Evolutionary conservation across 2,113 vertebrate genomes (phyloP).

Genomic region (Sorex araneus): DNA sequence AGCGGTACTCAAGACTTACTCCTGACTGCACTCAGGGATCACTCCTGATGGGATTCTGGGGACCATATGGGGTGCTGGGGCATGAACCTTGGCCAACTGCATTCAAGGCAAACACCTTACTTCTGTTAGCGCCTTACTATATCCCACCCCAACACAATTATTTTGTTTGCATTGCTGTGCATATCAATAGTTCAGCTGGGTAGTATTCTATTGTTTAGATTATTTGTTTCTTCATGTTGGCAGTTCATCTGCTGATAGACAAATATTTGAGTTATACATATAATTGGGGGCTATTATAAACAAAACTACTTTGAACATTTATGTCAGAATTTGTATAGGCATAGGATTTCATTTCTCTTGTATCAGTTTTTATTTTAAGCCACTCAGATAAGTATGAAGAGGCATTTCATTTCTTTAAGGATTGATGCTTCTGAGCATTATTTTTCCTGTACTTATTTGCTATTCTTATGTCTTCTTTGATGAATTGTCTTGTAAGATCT

Average conservation of each 20-base stretch:
- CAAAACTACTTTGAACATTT: slow-evolving; percentile 19
- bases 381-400: neutral
- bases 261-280: neutral
- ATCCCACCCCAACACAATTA: no score
- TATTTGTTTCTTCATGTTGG: slow-evolving; percentile 3
- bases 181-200: neutral
- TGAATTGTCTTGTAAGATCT: neutral
- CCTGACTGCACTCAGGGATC: no score
- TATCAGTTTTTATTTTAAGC: neutral
- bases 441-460: neutral
- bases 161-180: no score
- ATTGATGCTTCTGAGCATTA: neutral
- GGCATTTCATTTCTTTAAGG: slow-evolving; percentile 17
- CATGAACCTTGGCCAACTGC: no score
- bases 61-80: no score
- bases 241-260: neutral
- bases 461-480: slow-evolving; percentile 3
- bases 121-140: no score
- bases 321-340: neutral
- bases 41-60: no score
- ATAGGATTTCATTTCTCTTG: slow-evolving; percentile 7
- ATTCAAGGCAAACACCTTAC: no score
- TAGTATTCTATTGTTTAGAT: slow-evolving; percentile 15
- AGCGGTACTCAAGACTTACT: neutral
- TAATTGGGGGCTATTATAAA: neutral